A percentile compares a stretch with the other conserved stretches of the same genome.
Conservation (phyloP, 1,140 invertebrate species). For the Bombus affinis region DNA sequence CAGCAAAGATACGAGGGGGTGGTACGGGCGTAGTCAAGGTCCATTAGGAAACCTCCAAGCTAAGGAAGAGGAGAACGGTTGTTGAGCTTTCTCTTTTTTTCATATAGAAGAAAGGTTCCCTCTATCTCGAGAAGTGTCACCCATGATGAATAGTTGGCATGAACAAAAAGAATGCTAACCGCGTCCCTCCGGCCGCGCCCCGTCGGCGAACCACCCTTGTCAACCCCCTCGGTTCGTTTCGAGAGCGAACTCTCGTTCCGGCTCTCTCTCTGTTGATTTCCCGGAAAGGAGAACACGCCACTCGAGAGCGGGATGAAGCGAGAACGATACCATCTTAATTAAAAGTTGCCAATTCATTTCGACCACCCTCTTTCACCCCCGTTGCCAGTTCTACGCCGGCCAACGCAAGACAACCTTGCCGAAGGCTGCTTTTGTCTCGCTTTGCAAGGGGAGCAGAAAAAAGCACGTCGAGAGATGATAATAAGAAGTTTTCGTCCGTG, state of each 20-base stretch:
- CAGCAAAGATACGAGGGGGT: slow-evolving; percentile 20
- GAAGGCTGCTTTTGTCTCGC: slow-evolving; percentile 75
- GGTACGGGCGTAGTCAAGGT: slow-evolving; percentile 62
- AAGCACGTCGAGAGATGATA: slow-evolving; percentile 76
- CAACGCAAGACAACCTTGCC: slow-evolving; percentile 50
- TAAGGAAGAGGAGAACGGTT: slow-evolving; percentile 56
- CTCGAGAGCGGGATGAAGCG: slow-evolving; percentile 56
- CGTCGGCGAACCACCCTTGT: slow-evolving; percentile 36
- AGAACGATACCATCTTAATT: slow-evolving; percentile 82
- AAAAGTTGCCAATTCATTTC: slow-evolving; percentile 84
- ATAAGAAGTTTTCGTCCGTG: slow-evolving; percentile 77
- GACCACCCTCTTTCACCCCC: slow-evolving; percentile 38
- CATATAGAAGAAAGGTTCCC: slow-evolving; percentile 50
- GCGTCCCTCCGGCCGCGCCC: slow-evolving; percentile 64
- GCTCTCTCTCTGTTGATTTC: slow-evolving; percentile 58
- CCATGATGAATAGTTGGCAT: slow-evolving; percentile 83
- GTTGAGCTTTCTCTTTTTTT: slow-evolving; percentile 3
- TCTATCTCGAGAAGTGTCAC: slow-evolving; percentile 82
- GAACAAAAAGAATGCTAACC: slow-evolving; percentile 83
- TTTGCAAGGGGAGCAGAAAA: slow-evolving; percentile 58
- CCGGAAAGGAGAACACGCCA: slow-evolving; percentile 51
- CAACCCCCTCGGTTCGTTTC: slow-evolving; percentile 3
- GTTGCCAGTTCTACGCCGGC: slow-evolving; percentile 19
- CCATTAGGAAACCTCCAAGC: slow-evolving; percentile 80
- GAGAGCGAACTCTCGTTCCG: slow-evolving; percentile 29